These are phyloP conservation scores for Siphamia tubifer DNA, from an alignment of 2,113 vertebrate species.

Conservation along the genomic window DNA sequence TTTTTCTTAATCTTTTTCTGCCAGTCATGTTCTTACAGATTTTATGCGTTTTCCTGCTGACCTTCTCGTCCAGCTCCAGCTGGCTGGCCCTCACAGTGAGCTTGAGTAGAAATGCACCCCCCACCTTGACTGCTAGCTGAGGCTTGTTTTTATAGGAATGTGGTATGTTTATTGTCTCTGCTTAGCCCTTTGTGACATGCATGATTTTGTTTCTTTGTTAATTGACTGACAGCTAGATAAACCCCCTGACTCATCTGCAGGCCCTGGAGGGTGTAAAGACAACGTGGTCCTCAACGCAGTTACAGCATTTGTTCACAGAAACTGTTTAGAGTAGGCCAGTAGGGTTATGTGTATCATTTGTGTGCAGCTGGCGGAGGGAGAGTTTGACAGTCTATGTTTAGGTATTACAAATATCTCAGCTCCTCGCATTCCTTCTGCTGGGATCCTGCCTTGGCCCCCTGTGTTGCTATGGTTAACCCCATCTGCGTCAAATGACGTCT, in stretches of 20 bases:
- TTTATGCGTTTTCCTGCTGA: background rate
- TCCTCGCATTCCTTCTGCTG: slow-evolving; percentile 64
- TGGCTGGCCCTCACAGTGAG: slow-evolving; percentile 1
- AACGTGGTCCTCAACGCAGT: slow-evolving; percentile 6
- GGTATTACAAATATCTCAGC: slow-evolving; percentile 76
- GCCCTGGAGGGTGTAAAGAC: slow-evolving; percentile 36
- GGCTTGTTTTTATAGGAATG: slow-evolving; percentile 56
- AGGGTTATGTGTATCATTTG: slow-evolving; percentile 60
- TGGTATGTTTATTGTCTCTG: slow-evolving; percentile 53
- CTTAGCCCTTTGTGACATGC: slow-evolving; percentile 48
- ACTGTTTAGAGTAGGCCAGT: slow-evolving; percentile 55
- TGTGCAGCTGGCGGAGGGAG: slow-evolving; percentile 64
- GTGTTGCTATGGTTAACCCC: slow-evolving; percentile 62
- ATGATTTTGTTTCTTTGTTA: slow-evolving; percentile 56
- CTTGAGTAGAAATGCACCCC: slow-evolving; percentile 2
- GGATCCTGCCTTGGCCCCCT: slow-evolving; percentile 45
- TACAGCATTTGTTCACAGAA: slow-evolving; percentile 42
- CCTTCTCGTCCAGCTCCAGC: slow-evolving; percentile 4
- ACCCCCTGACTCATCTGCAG: slow-evolving; percentile 19
- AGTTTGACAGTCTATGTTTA: slow-evolving; percentile 76
- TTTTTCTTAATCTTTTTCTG: background rate
- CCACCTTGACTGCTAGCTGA: slow-evolving; percentile 15
- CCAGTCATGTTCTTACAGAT: background rate
- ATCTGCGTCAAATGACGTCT: slow-evolving; percentile 60
- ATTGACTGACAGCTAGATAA: slow-evolving; percentile 49